Evolutionary conservation across 2,797 vertebrate genomes (phyloP), one percentile per base, ranked within the genome.

Genomic region (Corythornis leucogaster): DNA sequence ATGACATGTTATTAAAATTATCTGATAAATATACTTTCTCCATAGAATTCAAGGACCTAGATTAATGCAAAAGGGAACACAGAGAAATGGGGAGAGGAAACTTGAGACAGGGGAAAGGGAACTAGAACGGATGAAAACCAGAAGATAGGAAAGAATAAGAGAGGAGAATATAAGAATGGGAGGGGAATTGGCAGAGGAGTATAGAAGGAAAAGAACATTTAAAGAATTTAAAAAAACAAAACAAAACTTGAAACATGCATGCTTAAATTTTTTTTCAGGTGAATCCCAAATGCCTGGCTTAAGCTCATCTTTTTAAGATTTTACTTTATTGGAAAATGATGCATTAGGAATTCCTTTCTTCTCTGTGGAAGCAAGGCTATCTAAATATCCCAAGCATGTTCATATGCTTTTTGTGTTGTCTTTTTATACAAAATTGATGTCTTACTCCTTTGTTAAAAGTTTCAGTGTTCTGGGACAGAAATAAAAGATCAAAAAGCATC

Each of bases 81-180:
- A 16, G 50, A 87, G 28, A 84, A 58, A 6, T 1, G 5, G 9
- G 2, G 63, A 73, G 17, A 67, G 31, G 40, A 79, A 68, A 79
- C 24, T 20, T 54, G 19, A 19, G 2, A 0, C 2, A 2, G 22
- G 9, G 19, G 15, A 17, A 19, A 6, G 8, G 8, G 6, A 68
- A 54, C 9, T 33, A 66, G 26, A 83, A 90, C 19, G 26, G 16
- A 18, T 59, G 22, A 91, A 88, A 90, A 68, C 19, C 20, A 78
- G 6, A 46, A 78, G 6, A 46, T 57, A n/a, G 22, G 25, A 84
- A 91, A 61, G 22, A 74, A 21, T 53, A 67, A 74, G 25, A 86
- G n/a, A 68, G 6, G 20, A 7, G 15, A 58, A 79, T 69, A 75
- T 50, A 81, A 70, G 9, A 87, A 64, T 0, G 0, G 5, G 25